Percentiles rank a stretch among this genome's conserved stretches.
phyloP scores from a whole-genome alignment of 2,888 invertebrate species.

The Xiphydria camelus region DNA sequence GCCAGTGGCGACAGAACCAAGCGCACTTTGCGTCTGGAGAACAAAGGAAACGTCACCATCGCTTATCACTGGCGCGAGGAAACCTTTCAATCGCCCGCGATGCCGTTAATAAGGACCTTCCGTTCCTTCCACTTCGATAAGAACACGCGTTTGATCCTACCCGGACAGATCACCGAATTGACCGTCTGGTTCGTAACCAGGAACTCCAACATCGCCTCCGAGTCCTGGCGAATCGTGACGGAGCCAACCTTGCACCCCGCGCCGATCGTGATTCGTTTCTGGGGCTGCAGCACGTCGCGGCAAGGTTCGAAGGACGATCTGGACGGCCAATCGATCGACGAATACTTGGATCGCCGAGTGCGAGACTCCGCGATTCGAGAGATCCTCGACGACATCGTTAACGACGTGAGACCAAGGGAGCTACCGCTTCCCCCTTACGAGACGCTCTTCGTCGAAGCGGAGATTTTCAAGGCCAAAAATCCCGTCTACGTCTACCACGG shows the following conservation, averaged over 20 bases:
- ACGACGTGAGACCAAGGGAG: slow-evolving; percentile 11
- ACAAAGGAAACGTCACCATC: slow-evolving; percentile 60
- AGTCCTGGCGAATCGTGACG: slow-evolving; percentile 61
- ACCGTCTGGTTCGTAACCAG: slow-evolving; percentile 60
- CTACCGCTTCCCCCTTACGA: slow-evolving; percentile 22
- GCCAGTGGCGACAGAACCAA: slow-evolving; percentile 10
- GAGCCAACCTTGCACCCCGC: slow-evolving; percentile 49
- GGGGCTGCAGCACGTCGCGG: slow-evolving; percentile 20
- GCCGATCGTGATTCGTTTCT: slow-evolving; percentile 30
- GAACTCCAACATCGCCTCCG: slow-evolving; percentile 55
- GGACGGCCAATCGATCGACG: slow-evolving; percentile 19
- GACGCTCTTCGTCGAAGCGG: slow-evolving; percentile 30
- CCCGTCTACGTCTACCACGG: slow-evolving; percentile 31
- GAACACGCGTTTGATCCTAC: slow-evolving; percentile 61
- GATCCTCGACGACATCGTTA: slow-evolving; percentile 30
- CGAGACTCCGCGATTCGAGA: slow-evolving; percentile 26
- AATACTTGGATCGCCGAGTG: slow-evolving; percentile 24
- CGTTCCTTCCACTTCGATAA: slow-evolving; percentile 65
- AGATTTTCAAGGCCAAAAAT: slow-evolving; percentile 37
- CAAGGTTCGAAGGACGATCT: not conserved
- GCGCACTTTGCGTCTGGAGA: slow-evolving; percentile 55
- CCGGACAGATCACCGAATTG: slow-evolving; percentile 59
- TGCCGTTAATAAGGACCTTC: slow-evolving; percentile 50
- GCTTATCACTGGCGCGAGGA: slow-evolving; percentile 60
- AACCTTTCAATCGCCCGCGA: slow-evolving; percentile 7